Evolutionary conservation across 2,888 invertebrate species (phyloP).

Genomic region (Drosophila algonquin): DNA sequence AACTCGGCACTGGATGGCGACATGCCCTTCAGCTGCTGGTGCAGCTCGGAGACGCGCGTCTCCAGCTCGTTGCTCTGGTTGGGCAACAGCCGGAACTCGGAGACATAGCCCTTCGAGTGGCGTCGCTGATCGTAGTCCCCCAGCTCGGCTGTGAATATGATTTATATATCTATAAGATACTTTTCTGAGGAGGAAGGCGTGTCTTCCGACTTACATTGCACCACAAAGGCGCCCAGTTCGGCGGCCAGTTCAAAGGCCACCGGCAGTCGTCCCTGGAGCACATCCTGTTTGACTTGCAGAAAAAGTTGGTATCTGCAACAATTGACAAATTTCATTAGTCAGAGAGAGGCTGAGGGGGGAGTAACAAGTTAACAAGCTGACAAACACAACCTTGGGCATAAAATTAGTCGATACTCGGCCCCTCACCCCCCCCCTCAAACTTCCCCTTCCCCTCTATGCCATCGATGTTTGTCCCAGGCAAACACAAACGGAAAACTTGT

Average conservation of each 20-base stretch:
- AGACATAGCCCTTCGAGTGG: slow-evolving; percentile 95
- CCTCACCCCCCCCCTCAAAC: neutral
- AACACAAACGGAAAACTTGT: slow-evolving; percentile 51
- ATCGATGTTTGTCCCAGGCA: slow-evolving; percentile 65
- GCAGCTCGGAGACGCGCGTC: slow-evolving; percentile 93
- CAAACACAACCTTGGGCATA: slow-evolving; percentile 61
- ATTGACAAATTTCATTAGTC: slow-evolving; percentile 65
- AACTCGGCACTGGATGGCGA: slow-evolving; percentile 95
- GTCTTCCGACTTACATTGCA: slow-evolving; percentile 93
- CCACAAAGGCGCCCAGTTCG: slow-evolving; percentile 95
- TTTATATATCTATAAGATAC: neutral
- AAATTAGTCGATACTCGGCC: slow-evolving; percentile 53
- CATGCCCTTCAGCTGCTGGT: slow-evolving; percentile 90
- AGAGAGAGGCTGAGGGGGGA: slow-evolving; percentile 5
- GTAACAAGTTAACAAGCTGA: slow-evolving; percentile 57
- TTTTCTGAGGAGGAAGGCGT: neutral
- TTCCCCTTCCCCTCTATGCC: neutral
- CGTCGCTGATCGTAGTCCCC: slow-evolving; percentile 96
- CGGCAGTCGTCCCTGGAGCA: slow-evolving; percentile 95
- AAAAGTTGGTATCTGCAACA: slow-evolving; percentile 96
- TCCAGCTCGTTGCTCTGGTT: slow-evolving; percentile 97
- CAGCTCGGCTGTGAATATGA: slow-evolving; percentile 91
- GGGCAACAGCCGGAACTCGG: slow-evolving; percentile 96
- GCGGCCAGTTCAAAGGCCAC: slow-evolving; percentile 95
- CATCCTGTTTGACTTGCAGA: slow-evolving; percentile 98